Evolutionary conservation across 2,888 invertebrate species (phyloP).

Genomic region (Prionchulus punctatus): DNA sequence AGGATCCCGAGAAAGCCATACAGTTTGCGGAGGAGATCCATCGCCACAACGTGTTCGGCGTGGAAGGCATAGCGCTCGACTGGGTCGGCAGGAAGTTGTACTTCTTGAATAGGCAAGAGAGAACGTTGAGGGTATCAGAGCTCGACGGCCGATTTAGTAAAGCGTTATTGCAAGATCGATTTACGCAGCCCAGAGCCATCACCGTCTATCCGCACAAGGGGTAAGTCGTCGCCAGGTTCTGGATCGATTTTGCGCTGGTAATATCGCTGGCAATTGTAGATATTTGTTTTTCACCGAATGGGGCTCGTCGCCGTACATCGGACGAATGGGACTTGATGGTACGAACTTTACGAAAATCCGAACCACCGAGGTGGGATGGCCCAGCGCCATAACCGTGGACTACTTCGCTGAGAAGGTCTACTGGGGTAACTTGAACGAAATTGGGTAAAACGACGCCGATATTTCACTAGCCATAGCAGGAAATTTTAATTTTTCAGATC

Average conservation of each 20-base stretch:
- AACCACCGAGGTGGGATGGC: conserved; percentile 93
- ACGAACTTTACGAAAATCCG: conserved; percentile 70
- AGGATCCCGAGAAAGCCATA: conserved; percentile 19
- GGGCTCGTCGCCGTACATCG: conserved; percentile 73
- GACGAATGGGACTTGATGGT: conserved; percentile 91
- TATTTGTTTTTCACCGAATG: conserved; percentile 94
- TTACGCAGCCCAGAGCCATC: conserved; percentile 81
- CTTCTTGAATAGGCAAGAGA: conserved; percentile 85
- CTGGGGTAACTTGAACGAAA: conserved; percentile 94
- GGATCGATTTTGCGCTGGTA: no score
- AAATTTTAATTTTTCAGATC: no score
- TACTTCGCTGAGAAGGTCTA: conserved; percentile 85
- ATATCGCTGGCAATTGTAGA: no score
- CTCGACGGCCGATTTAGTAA: conserved; percentile 75
- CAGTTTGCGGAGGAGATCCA: conserved; percentile 58
- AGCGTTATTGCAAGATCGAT: conserved; percentile 59
- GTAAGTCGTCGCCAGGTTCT: no score
- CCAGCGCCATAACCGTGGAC: conserved; percentile 88
- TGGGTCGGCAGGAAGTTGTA: conserved; percentile 90
- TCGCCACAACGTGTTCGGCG: conserved; percentile 76
- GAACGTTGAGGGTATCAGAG: conserved; percentile 85
- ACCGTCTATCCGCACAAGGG: conserved; percentile 86
- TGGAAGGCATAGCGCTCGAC: conserved; percentile 93
- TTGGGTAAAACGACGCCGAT: conserved; percentile 52
- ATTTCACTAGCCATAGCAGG: no score